Evolutionary conservation across 2,888 invertebrate genomes (phyloP), one percentile per base, ranked within the genome.

Genomic region (Monochamus alternatus): DNA sequence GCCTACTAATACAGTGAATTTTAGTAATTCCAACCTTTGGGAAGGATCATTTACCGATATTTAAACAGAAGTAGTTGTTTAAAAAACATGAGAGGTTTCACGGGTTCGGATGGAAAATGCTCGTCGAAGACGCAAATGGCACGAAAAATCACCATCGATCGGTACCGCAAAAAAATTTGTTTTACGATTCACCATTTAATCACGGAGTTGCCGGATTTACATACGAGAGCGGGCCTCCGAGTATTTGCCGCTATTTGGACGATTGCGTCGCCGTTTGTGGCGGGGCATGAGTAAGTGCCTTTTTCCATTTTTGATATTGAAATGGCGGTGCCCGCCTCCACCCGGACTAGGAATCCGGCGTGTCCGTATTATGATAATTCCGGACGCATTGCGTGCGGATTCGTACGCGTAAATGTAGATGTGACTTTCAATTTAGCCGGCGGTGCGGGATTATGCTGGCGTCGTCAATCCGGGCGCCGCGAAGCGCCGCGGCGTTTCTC

Each of bases 401-500:
- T 85, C 83, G 84, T 86, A 86, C 87, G 87, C 87, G 87, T 87
- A 87, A 87, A 87, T 87, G 87, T 85, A 86, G 86, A 87, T 86
- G 87, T 84, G 87, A 87, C 86, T 87, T 88, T 87, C 87, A 87
- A 87, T 87, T 87, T 87, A 86, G 86, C 82, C 78, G 85, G 84
- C 85, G 86, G 87, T 86, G 87, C 86, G 84, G 88, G 89, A 88
- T 88, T 89, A 89, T 87, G 87, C 81, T 88, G 88, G 88, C 89
- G 89, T 87, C 89, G 87, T 87, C 84, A 85, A 87, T 88, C 88
- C 87, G 86, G 89, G 88, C 89, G 88, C 87, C 87, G 80, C 81
- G 69, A 58, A 12, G 32, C 71, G 63, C 71, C 71, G 63, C 71
- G 51, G 71, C 59, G 62, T 52, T 71, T 71, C 71, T 71, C 71